Conservation (phyloP, 2,888 invertebrate species). For the Drosophila neutralis region DNA sequence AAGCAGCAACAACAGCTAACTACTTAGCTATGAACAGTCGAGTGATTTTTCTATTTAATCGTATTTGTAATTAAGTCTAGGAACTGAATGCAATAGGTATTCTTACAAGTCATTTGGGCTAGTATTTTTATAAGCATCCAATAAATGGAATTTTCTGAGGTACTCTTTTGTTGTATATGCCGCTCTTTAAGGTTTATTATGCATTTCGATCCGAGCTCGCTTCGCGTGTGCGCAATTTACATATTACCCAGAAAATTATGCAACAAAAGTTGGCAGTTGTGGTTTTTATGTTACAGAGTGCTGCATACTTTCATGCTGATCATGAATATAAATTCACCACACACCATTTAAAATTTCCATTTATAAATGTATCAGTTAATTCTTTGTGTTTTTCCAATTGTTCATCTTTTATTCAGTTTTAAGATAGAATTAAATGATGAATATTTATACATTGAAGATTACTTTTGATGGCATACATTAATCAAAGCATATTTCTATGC, state of each 20-base stretch:
- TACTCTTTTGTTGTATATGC: not conserved
- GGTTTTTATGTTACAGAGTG: not conserved
- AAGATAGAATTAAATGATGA: not conserved
- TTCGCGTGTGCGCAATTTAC: conserved; percentile 18
- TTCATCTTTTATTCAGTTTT: not conserved
- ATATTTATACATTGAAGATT: not conserved
- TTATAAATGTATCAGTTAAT: not conserved
- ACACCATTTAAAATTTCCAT: not conserved
- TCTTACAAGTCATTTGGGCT: conserved; percentile 46
- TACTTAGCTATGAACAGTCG: conserved; percentile 32
- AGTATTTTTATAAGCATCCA: conserved; percentile 37
- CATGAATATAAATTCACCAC: conserved; percentile 21
- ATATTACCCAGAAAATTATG: conserved; percentile 33
- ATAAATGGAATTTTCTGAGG: conserved; percentile 42
- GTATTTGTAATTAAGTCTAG: conserved; percentile 17
- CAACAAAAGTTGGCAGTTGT: conserved; percentile 13
- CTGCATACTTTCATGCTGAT: conserved; percentile 46
- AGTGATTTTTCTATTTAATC: conserved; percentile 68
- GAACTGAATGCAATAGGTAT: conserved; percentile 17
- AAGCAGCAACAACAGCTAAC: not conserved
- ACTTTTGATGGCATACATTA: not conserved
- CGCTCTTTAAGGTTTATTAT: not conserved
- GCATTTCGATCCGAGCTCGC: not conserved
- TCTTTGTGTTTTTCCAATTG: not conserved
- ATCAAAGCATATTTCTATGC: conserved; percentile 23